Conservation (phyloP, 2,113 vertebrate species). For the Brachyhypopomus occidentalis region DNA sequence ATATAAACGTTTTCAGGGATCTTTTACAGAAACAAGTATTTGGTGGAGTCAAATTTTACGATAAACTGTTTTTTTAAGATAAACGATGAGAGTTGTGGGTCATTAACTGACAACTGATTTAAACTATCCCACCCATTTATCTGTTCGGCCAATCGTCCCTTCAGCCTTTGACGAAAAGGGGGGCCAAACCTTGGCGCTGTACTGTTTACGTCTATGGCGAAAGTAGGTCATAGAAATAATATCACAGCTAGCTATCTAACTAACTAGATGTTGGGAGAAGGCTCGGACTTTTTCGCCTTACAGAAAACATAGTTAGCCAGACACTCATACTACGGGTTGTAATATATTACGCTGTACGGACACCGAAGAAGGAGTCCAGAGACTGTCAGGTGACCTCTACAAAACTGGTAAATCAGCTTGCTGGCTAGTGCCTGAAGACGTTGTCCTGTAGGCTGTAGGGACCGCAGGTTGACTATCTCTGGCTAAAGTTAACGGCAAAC, state of each 20-base stretch:
- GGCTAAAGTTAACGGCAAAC: constrained; percentile 2
- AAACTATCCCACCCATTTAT: constrained; percentile 25
- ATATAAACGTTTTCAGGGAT: too few species aligned
- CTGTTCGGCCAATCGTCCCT: constrained; percentile 33
- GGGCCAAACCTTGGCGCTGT: constrained; percentile 30
- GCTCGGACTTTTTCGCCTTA: background rate
- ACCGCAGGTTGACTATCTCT: background rate
- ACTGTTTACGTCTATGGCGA: constrained; percentile 64
- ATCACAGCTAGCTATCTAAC: constrained; percentile 12
- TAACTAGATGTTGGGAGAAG: background rate
- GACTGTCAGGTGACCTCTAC: constrained; percentile 11
- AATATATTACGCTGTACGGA: background rate
- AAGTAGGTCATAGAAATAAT: constrained; percentile 58
- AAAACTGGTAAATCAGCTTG: constrained; percentile 12
- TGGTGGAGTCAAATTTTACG: background rate
- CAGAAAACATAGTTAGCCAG: background rate
- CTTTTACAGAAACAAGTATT: too few species aligned
- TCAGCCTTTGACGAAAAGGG: background rate
- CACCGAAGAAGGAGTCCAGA: background rate
- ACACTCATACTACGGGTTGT: too few species aligned
- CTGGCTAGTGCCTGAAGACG: background rate
- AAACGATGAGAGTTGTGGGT: constrained; percentile 5
- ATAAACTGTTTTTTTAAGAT: background rate
- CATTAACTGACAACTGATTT: constrained; percentile 23
- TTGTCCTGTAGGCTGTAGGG: background rate